phyloP scores from a whole-genome alignment of 2,888 invertebrate species.

The Eupithecia dodoneata region DNA sequence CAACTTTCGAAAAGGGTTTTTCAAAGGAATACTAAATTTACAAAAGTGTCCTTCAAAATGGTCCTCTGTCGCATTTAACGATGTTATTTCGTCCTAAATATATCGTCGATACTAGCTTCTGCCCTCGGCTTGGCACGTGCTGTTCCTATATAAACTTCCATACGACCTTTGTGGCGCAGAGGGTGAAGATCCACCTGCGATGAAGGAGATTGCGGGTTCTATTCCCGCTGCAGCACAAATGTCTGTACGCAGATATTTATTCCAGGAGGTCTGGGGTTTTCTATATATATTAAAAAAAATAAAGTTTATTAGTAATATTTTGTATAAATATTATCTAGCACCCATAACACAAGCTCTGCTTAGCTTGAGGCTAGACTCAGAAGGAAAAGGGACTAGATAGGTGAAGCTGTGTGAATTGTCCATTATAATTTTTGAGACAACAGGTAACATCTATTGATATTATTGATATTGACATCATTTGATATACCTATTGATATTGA shows the following conservation, averaged over 20 bases:
- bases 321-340: not conserved
- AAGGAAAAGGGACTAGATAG: not conserved
- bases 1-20: slow-evolving; percentile 18
- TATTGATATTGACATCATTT: too few relatives aligned
- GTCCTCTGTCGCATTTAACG: not conserved
- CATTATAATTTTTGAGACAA: not conserved
- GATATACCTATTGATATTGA: too few relatives aligned
- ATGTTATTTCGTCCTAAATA: not conserved
- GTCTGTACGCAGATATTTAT: not conserved
- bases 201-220: not conserved
- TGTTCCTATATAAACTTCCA: not conserved
- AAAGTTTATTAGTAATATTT: not conserved
- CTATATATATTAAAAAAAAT: not conserved
- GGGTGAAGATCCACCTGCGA: not conserved
- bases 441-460: not conserved
- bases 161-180: not conserved
- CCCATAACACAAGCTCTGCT: not conserved
- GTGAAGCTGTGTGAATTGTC: not conserved
- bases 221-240: not conserved
- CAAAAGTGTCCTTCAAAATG: slow-evolving; percentile 9
- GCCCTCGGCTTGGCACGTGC: not conserved
- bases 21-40: slow-evolving; percentile 8
- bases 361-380: not conserved
- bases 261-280: not conserved
- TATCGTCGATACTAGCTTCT: not conserved